Conservation (phyloP, 2,113 vertebrate genomes). For the Piaya cayana region DNA sequence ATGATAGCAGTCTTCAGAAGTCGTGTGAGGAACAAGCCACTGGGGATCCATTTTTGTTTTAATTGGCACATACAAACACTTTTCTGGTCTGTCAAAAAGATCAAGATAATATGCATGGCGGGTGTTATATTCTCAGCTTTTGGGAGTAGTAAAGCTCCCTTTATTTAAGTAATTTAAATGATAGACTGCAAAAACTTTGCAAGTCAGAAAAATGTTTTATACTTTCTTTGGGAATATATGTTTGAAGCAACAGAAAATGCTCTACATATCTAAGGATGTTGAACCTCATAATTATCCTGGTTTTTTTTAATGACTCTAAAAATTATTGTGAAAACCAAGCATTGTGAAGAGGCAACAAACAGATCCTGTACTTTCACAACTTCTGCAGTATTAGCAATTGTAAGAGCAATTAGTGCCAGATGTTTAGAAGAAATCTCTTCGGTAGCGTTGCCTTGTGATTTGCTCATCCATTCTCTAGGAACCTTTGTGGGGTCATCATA, state of each 20-base stretch:
- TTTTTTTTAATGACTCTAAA: constrained; percentile 74
- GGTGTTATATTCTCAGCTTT: constrained; percentile 84
- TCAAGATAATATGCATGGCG: constrained; percentile 84
- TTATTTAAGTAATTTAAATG: constrained; percentile 88
- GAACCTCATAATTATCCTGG: constrained; percentile 76
- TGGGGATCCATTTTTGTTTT: constrained; percentile 84
- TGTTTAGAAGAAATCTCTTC: constrained; percentile 62
- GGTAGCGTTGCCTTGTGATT: constrained; percentile 4
- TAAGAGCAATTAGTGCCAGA: constrained; percentile 64
- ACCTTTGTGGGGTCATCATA: neutral
- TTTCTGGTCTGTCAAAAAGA: constrained; percentile 83
- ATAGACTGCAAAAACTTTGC: constrained; percentile 85
- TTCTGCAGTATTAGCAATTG: constrained; percentile 47
- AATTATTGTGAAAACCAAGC: constrained; percentile 55
- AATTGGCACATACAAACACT: constrained; percentile 84
- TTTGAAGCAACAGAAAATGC: constrained; percentile 81
- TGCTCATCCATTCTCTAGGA: constrained; percentile 47
- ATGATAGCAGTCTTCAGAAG: constrained; percentile 84
- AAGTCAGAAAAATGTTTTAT: constrained; percentile 84
- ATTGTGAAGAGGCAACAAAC: constrained; percentile 61
- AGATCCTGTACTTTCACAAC: constrained; percentile 56
- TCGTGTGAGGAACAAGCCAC: constrained; percentile 81
- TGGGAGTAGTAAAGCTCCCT: constrained; percentile 84
- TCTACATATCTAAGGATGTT: constrained; percentile 81
- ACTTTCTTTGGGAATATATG: constrained; percentile 83